Evolutionary conservation across 2,888 invertebrate species (phyloP), one percentile per base, ranked within the genome.

Genomic region (Celastrina argiolus): DNA sequence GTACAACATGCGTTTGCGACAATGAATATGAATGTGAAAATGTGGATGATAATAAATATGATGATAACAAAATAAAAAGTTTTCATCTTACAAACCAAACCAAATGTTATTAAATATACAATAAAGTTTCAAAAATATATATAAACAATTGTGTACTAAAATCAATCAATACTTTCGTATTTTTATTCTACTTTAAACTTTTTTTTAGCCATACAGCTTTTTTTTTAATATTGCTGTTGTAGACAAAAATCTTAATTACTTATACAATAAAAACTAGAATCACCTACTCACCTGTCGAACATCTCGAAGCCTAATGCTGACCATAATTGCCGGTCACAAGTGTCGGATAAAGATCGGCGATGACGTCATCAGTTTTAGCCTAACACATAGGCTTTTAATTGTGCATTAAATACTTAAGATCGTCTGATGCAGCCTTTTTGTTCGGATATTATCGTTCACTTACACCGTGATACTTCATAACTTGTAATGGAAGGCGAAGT

Each of bases 391-490:
- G 31, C 31, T 34, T 59, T 59, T 59, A 59, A 59, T 59, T 59
- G 59, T 59, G 31, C 59, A 59, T 59, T 59, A 59, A 59, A 59
- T 59, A 59, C 59, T 59, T 59, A 59, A 59, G 59, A 59, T 59
- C 16, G 34, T 59, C 31, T 16, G 59, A 59, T 31, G 59, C 59
- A 59, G 34, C 16, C 34, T 59, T 31, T 59, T 31, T 59, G 16
- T 59, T 10, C 28, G 31, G 34, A 16, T 34, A 34, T 59, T 31
- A 34, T 34, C 34, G 59, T 59, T 10, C 59, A 59, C 34, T 34
- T 16, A 22, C 22, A 12, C 12, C 51, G 2, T 51, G 51, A 51
- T 26, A 12, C 22, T 51, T 22, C 22, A 51, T 18, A 18, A 18
- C 45, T 45, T 45, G 16, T 51, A 51, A 51, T 51, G 51, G 51